phyloP scores from a whole-genome alignment of 2,888 invertebrate genomes.

The Chrysodeixis includens region DNA sequence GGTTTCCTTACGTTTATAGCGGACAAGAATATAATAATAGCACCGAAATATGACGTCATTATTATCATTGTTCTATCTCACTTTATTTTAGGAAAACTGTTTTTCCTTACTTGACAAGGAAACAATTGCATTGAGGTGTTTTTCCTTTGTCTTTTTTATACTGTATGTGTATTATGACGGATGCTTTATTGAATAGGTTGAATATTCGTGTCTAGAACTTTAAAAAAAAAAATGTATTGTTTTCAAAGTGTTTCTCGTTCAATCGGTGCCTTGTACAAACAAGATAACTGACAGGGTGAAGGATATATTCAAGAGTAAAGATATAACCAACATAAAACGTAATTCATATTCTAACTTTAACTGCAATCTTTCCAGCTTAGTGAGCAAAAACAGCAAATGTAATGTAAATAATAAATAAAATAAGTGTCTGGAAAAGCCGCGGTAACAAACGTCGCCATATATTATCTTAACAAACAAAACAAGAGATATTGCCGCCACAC shows the following conservation, averaged over 20 bases:
- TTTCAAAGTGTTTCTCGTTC: no score
- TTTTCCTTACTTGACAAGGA: not conserved
- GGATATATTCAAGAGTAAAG: no score
- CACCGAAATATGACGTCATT: not conserved
- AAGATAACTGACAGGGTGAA: no score
- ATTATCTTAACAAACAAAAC: constrained; percentile 18
- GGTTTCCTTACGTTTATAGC: not conserved
- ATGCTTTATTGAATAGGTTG: no score
- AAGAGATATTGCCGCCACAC: constrained; percentile 34
- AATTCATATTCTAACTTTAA: no score
- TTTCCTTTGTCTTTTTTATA: not conserved
- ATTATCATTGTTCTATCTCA: not conserved
- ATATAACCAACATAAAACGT: no score
- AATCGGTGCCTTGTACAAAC: no score
- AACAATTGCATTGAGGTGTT: not conserved
- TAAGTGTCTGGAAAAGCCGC: not conserved
- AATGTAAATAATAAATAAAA: not conserved
- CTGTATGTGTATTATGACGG: no score
- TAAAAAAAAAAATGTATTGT: no score
- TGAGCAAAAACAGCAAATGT: not conserved
- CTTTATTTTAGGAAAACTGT: not conserved
- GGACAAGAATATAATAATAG: not conserved
- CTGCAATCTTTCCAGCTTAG: not conserved
- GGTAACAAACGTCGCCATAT: not conserved
- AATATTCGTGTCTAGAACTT: no score